Percentiles rank a stretch among this genome's conserved stretches.
phyloP scores from a whole-genome alignment of 2,888 invertebrate species.

The Hoplodrina blanda region DNA sequence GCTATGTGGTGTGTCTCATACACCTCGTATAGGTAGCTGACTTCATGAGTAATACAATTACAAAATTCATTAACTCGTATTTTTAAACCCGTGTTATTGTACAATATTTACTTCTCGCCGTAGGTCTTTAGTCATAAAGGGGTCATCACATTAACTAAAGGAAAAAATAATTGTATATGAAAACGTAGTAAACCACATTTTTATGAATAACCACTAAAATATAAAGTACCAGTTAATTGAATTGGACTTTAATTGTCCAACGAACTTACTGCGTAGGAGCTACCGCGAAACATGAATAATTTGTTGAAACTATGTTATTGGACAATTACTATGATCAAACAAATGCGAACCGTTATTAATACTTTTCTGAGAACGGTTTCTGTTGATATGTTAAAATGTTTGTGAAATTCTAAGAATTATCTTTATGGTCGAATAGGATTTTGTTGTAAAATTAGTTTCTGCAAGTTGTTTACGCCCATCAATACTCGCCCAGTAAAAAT shows the following conservation, averaged over 20 bases:
- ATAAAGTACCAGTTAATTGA: too few relatives aligned
- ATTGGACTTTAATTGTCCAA: background rate
- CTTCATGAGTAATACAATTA: too few relatives aligned
- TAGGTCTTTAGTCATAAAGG: too few relatives aligned
- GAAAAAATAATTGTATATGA: too few relatives aligned
- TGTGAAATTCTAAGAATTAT: background rate
- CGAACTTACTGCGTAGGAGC: conserved; percentile 19
- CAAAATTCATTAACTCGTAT: too few relatives aligned
- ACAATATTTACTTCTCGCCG: too few relatives aligned
- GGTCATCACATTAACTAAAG: too few relatives aligned
- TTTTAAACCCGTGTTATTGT: too few relatives aligned
- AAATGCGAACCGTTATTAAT: conserved; percentile 2
- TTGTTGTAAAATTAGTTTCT: background rate
- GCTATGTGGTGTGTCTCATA: too few relatives aligned
- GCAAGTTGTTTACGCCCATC: background rate
- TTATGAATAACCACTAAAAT: too few relatives aligned
- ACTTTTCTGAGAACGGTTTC: conserved; percentile 28
- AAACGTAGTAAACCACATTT: too few relatives aligned
- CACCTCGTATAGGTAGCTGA: too few relatives aligned
- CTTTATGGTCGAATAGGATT: background rate
- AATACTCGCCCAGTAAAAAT: background rate
- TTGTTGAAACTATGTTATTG: conserved; percentile 8
- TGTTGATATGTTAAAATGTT: background rate
- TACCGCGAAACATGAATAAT: conserved; percentile 22
- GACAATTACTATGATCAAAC: conserved; percentile 5